These are phyloP conservation scores for Drosophila pachea DNA, from an alignment of 1,140 invertebrate species.

Conservation along the genomic window DNA sequence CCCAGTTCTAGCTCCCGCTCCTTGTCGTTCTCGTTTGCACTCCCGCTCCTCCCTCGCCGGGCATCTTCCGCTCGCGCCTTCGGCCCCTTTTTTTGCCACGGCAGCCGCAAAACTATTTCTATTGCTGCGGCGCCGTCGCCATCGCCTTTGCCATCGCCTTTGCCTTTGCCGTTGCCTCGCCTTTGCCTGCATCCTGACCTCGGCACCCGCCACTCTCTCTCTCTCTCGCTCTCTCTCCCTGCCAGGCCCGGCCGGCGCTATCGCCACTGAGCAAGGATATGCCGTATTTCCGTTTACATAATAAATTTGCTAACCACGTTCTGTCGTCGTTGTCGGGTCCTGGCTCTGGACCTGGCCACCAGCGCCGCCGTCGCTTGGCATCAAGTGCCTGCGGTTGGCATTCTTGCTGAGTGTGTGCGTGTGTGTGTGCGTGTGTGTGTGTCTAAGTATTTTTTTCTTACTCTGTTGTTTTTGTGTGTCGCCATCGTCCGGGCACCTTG, in stretches of 20 bases:
- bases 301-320: constrained; percentile 79
- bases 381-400: constrained; percentile 66
- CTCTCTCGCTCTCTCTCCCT: too few species aligned
- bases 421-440: too few species aligned
- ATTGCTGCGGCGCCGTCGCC: constrained; percentile 69
- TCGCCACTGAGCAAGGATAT: constrained; percentile 69
- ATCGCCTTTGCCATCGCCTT: constrained; percentile 41
- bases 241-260: background rate
- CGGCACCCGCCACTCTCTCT: constrained; percentile 13
- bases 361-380: constrained; percentile 58
- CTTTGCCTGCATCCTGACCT: constrained; percentile 27
- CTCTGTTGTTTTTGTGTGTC: constrained; percentile 21
- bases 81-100: constrained; percentile 29
- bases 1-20: constrained; percentile 5
- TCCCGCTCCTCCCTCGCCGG: background rate
- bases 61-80: constrained; percentile 35
- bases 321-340: constrained; percentile 59
- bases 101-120: constrained; percentile 71
- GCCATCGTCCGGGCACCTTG: constrained; percentile 36
- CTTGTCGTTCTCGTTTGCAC: background rate
- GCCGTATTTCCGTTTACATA: constrained; percentile 79
- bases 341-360: constrained; percentile 38
- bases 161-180: constrained; percentile 15
- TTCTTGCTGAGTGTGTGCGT: too few species aligned
- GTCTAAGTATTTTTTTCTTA: constrained; percentile 12